Conservation (phyloP, 2,888 invertebrate species). For the Drosophila siamana region DNA sequence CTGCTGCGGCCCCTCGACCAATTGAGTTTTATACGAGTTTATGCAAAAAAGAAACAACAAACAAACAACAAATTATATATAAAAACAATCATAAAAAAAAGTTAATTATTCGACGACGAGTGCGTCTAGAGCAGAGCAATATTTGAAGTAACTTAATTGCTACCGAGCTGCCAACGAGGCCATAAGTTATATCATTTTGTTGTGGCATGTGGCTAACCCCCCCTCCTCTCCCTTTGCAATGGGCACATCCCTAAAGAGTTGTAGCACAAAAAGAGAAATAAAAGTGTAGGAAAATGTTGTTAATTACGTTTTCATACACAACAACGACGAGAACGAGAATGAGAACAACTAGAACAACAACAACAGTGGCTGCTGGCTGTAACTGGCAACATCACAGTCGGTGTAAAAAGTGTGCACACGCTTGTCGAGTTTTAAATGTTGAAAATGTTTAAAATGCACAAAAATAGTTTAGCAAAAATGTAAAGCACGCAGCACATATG, state of each 20-base stretch:
- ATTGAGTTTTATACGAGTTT: conserved; percentile 5
- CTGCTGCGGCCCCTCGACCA: conserved; percentile 5
- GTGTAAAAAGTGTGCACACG: conserved; percentile 65
- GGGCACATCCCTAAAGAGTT: conserved; percentile 16
- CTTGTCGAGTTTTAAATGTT: conserved; percentile 55
- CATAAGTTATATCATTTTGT: conserved; percentile 76
- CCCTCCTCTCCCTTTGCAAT: neutral
- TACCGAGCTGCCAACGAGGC: conserved; percentile 54
- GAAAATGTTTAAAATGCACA: conserved; percentile 62
- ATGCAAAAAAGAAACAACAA: no score
- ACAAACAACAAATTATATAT: no score
- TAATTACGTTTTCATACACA: conserved; percentile 77
- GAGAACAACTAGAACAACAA: conserved; percentile 16
- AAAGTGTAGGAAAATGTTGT: conserved; percentile 70
- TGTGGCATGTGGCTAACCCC: conserved; percentile 42
- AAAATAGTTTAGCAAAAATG: conserved; percentile 68
- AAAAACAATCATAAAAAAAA: conserved; percentile 22
- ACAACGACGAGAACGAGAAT: conserved; percentile 29
- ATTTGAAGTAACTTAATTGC: conserved; percentile 71
- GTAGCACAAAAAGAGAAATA: conserved; percentile 30
- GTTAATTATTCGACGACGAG: conserved; percentile 65
- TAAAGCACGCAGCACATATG: conserved; percentile 33
- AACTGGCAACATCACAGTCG: conserved; percentile 50
- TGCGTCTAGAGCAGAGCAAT: conserved; percentile 50
- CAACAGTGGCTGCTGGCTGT: conserved; percentile 17